Base-by-base conservation (phyloP, 2,113 vertebrate species). In the Podilymbus podiceps region DNA sequence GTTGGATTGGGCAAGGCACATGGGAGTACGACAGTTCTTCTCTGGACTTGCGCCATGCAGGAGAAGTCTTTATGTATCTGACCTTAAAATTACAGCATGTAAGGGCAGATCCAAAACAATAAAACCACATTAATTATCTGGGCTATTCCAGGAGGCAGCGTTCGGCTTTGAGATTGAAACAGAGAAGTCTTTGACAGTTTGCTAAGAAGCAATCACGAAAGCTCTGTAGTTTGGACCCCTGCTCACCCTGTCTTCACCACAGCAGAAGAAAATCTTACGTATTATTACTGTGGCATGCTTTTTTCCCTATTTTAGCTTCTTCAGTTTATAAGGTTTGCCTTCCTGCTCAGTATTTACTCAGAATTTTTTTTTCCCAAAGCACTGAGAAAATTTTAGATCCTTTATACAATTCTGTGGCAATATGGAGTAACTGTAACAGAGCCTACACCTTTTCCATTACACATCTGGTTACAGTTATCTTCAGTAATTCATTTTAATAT, bases 231-330 rank as follows among this genome's bases (percentile, higher is more conserved):
- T 64, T 74, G n/a, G 40, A 66, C 25, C 42, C 35, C 44, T 59
- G 14, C 21, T 73, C 23, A 30, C 20, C 0, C 0, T 58, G 16
- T 67, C 24, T 35, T 68, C 25, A 11, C n/a, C 0, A 0, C 33
- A 66, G n/a, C 55, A 67, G 59, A 42, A n/a, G 46, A 74, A 73
- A 90, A 80, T 69, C 6, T 53, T 1, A 0, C 5, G 15, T 25
- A 3, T 62, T 58, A 19, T 49, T 80, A 71, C 27, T 74, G 1
- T 50, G 15, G 5, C 6, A 0, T 66, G 15, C 6, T 68, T 13
- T 69, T 73, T 31, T 40, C 23, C 56, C 40, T 58, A 3, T 59
- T 80, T 88, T 33, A 78, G 4, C 28, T 81, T n/a, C 24, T 58
- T 71, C 21, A 53, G 15, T 24, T 89, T 81, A 12, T 8, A 42